Evolutionary conservation across 2,888 invertebrate genomes (phyloP), one percentile per base, ranked within the genome.

Genomic region (Plagodis dolabraria): DNA sequence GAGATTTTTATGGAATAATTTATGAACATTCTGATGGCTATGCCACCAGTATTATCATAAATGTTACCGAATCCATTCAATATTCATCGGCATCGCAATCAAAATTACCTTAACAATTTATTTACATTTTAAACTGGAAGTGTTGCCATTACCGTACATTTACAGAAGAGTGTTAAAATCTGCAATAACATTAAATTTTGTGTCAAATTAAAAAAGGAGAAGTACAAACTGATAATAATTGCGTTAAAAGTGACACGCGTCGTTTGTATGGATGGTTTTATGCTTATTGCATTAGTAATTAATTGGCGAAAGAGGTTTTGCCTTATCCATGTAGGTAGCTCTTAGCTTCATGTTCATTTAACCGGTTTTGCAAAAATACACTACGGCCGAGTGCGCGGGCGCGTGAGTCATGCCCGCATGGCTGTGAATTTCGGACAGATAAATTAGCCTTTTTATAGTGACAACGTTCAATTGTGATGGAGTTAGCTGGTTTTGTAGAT

Each of bases 341-440:
- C 69, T 60, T 64, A 33, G 59, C 60, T 70, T 51, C 43, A 51
- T 45, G 68, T 57, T 42, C n/a, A 46, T 12, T 53, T 38, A 54
- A 81, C 82, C 80, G 79, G 84, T 85, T 83, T 71, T 56, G 76
- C 74, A 71, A 76, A 81, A 77, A 74, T 71, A 75, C 68, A 71
- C 70, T 56, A 65, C 60, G 58, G 63, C 59, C 9, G 10, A 40
- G 40, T 40, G 63, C 65, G 64, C 66, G 52, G 54, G 61, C 60
- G 68, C 54, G 70, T 85, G 84, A 82, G 61, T 85, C 83, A 85
- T 73, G 68, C 60, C 68, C 57, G 65, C 51, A 57, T 35, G 60
- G 64, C 73, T 70, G 67, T 60, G 64, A 72, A 71, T 76, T 77
- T 77, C 55, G 71, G 71, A 74, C 74, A 66, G 57, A 72, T 75